Percentiles rank a stretch among this genome's conserved stretches.
These are phyloP conservation scores for Lepidothrix coronata DNA, from an alignment of 2,113 vertebrate species.

Conservation along the genomic window DNA sequence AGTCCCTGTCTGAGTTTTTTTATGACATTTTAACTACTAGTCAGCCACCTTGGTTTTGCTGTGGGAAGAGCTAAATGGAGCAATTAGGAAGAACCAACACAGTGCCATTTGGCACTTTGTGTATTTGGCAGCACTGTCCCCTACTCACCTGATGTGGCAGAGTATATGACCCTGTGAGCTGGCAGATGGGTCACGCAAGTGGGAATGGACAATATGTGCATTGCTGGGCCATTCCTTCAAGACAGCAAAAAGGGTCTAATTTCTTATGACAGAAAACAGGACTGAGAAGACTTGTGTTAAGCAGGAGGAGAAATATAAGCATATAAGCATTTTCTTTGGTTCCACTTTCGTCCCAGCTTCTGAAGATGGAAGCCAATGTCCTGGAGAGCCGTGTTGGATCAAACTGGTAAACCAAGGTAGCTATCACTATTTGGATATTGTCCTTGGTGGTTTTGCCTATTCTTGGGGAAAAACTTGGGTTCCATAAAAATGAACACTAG, in stretches of 20 bases:
- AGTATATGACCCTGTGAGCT: not conserved
- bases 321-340: not conserved
- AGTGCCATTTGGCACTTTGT: not conserved
- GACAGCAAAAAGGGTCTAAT: not conserved
- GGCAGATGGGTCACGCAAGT: not conserved
- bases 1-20: not conserved
- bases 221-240: not conserved
- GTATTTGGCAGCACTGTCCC: not conserved
- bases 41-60: not conserved
- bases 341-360: not conserved
- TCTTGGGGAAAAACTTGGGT: not conserved
- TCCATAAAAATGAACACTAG: not conserved
- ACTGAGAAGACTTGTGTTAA: not conserved
- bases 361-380: not conserved
- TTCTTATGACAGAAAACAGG: not conserved
- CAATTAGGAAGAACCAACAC: not conserved
- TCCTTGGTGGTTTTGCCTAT: not conserved
- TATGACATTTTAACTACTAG: not conserved
- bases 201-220: not conserved
- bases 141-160: rapidly evolving
- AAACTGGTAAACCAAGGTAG: not conserved
- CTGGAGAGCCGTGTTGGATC: not conserved
- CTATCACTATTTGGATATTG: not conserved
- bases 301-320: not conserved
- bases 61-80: not conserved